Percentiles rank a stretch among this genome's conserved stretches.
Conservation (phyloP, 53 echinoderm and acorn worm genomes). For the Glandiceps talaboti region DNA sequence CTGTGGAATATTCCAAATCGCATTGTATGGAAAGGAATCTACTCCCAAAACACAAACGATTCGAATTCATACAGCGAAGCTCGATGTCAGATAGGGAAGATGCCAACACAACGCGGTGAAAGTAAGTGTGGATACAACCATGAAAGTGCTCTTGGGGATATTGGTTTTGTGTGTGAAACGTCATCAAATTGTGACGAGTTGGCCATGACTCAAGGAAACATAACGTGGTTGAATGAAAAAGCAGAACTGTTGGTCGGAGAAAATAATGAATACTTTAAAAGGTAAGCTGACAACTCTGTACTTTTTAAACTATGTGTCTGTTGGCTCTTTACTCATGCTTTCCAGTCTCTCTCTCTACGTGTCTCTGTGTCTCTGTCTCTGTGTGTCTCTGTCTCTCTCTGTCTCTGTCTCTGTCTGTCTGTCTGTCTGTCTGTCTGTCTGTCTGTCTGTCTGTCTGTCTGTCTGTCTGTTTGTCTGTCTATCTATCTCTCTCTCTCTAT, state of each 20-base stretch:
- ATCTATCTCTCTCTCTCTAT: too few species aligned
- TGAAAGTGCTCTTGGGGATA: slow-evolving; percentile 10
- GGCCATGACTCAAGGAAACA: not conserved
- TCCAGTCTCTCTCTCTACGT: too few species aligned
- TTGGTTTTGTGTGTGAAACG: slow-evolving; percentile 9
- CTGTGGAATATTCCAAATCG: slow-evolving; percentile 18
- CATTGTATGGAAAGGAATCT: slow-evolving; percentile 14
- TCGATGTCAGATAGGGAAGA: slow-evolving; percentile 8
- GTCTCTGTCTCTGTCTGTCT: too few species aligned
- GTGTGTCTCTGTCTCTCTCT: too few species aligned
- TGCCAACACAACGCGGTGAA: slow-evolving; percentile 4
- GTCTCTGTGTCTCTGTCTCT: too few species aligned
- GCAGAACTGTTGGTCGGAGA: slow-evolving; percentile 6
- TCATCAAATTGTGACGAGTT: slow-evolving; percentile 2
- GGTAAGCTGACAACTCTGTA: slow-evolving; percentile 12
- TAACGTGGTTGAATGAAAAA: slow-evolving; percentile 5
- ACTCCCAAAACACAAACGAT: not conserved
- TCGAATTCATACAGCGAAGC: not conserved
- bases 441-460: too few species aligned
- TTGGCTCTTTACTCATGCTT: too few species aligned
- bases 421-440: too few species aligned
- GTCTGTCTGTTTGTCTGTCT: too few species aligned
- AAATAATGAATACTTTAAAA: slow-evolving; percentile 15
- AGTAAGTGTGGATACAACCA: slow-evolving; percentile 11
- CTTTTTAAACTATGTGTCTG: too few species aligned